phyloP scores from a whole-genome alignment of 2,113 vertebrate species.

The Oreotrochilus melanogaster region DNA sequence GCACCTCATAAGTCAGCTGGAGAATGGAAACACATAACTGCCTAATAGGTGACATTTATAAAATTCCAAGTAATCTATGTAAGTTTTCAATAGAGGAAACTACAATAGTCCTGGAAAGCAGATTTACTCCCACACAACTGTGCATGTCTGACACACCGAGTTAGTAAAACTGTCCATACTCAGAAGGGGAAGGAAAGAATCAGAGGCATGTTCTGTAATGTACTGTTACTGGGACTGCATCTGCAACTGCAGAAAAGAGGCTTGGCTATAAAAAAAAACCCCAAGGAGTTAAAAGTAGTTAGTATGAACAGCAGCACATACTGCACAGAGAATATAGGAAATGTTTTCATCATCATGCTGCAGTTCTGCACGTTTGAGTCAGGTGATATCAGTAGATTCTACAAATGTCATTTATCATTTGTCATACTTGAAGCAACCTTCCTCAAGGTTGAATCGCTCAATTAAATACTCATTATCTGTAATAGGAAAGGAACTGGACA shows the following conservation, averaged over 20 bases:
- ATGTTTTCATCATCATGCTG: background rate
- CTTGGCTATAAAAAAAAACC: background rate
- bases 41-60: background rate
- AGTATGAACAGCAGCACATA: background rate
- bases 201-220: background rate
- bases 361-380: background rate
- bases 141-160: background rate
- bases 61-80: background rate
- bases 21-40: background rate
- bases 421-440: background rate
- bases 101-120: background rate
- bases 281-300: background rate
- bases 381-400: background rate
- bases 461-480: background rate
- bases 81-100: background rate
- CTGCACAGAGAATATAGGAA: background rate
- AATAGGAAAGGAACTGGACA: background rate
- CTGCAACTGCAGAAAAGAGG: background rate
- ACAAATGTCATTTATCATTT: background rate
- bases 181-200: background rate
- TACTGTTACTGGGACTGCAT: background rate
- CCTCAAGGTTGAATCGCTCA: background rate
- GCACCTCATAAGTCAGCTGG: rapidly evolving
- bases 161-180: background rate
- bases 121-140: background rate